Conservation (phyloP, 2,113 vertebrate genomes). For the Ovis aries region ARS-UI_Ramb_v3.0 NC_056066.1:52538001-52538500, state of each 20-base stretch:
- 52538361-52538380: background rate
- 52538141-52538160: background rate
- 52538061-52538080: background rate
- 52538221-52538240: background rate
- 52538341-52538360: background rate
- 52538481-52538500: background rate
- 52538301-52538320: background rate
- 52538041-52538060: background rate
- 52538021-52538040: background rate
- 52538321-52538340: background rate
- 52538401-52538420: background rate
- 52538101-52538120: constrained; percentile 5
- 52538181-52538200: constrained; percentile 31
- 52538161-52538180: background rate
- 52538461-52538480: background rate
- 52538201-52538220: background rate
- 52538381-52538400: background rate
- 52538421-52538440: rapidly evolving
- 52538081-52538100: background rate
- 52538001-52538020: background rate
- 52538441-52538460: background rate
- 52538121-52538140: background rate
- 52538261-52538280: background rate
- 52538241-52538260: background rate
- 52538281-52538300: background rate